These are phyloP conservation scores for Camponotus vicinus DNA, from an alignment of 1,140 invertebrate genomes.

Conservation along the genomic window DNA sequence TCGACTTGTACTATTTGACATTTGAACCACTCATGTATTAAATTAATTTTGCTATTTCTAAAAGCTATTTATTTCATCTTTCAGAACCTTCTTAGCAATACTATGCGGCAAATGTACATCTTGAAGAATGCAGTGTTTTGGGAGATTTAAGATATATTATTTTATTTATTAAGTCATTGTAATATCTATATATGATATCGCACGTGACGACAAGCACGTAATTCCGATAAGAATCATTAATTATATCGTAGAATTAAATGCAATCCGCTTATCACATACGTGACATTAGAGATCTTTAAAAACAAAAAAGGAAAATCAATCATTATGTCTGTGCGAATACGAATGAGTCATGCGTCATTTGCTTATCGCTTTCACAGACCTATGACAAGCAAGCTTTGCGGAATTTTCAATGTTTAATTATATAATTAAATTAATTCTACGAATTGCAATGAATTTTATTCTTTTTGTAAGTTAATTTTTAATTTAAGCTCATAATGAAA, in stretches of 20 bases:
- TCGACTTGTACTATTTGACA: too few species aligned
- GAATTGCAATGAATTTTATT: not conserved
- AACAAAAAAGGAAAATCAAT: not conserved
- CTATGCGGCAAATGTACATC: slow-evolving; percentile 56
- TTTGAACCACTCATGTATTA: not conserved
- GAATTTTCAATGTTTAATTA: slow-evolving; percentile 7
- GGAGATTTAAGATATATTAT: not conserved
- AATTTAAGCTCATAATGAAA: not conserved
- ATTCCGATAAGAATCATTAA: slow-evolving; percentile 42
- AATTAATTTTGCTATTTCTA: not conserved
- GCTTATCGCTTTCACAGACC: not conserved
- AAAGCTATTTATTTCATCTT: not conserved
- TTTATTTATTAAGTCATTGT: slow-evolving; percentile 44
- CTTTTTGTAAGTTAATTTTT: not conserved
- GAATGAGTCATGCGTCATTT: not conserved
- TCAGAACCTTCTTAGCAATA: slow-evolving; percentile 37
- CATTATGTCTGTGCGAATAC: not conserved
- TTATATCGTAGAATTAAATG: slow-evolving; percentile 14
- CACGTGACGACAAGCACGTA: not conserved
- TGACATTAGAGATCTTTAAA: slow-evolving; percentile 26
- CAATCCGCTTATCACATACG: slow-evolving; percentile 22
- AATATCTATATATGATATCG: not conserved
- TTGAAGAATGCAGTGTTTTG: not conserved
- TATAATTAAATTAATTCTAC: not conserved
- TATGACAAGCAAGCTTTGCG: not conserved